Percentiles rank a stretch among this genome's conserved stretches.
Conservation (phyloP, 1,140 invertebrate species). For the Aphidius gifuensis region DNA sequence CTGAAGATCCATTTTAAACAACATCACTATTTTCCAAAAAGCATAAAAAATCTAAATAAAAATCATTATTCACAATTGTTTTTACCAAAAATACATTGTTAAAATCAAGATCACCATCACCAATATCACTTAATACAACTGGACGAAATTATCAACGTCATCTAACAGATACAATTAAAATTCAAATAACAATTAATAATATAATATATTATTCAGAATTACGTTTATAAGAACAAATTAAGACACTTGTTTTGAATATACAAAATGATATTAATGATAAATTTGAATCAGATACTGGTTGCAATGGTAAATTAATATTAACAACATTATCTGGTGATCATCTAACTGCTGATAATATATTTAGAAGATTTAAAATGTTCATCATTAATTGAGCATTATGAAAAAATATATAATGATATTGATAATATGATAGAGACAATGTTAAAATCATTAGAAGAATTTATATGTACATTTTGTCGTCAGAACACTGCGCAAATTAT, state of each 20-base stretch:
- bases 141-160: neutral
- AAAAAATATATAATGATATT: constrained; percentile 35
- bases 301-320: constrained; percentile 31
- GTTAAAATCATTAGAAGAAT: constrained; percentile 37
- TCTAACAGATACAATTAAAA: constrained; percentile 19
- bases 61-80: constrained; percentile 36
- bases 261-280: constrained; percentile 26
- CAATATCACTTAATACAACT: neutral
- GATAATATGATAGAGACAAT: constrained; percentile 24
- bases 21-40: neutral
- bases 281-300: constrained; percentile 40
- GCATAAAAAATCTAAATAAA: constrained; percentile 27
- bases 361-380: constrained; percentile 38
- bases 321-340: constrained; percentile 30
- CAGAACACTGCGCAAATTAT: too few species aligned
- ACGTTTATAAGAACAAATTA: constrained; percentile 29
- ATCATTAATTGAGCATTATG: constrained; percentile 39
- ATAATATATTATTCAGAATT: constrained; percentile 36
- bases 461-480: too few species aligned
- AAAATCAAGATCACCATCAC: constrained; percentile 31
- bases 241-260: constrained; percentile 28
- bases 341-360: constrained; percentile 25
- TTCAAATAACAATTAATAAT: constrained; percentile 35
- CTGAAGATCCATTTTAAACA: neutral
- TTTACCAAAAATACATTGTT: constrained; percentile 27